Percentiles rank a stretch among this genome's conserved stretches.
Evolutionary conservation across 2,113 vertebrate species (phyloP).

Genomic region (Xenopus borealis): DNA sequence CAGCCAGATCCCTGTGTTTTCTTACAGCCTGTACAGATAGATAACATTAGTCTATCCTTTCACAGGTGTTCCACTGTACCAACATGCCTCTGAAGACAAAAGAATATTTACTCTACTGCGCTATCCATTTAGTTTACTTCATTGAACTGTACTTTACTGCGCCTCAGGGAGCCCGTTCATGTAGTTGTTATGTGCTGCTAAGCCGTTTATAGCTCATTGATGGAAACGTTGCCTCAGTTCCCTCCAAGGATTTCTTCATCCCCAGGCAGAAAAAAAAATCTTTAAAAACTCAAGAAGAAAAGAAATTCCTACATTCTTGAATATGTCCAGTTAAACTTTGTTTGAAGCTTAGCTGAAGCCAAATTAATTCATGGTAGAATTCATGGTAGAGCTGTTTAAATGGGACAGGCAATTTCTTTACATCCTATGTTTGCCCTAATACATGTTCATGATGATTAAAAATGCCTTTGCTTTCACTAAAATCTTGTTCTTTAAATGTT

Average conservation of each 20-base stretch:
- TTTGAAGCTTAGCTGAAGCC: neutral
- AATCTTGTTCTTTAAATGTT: no score
- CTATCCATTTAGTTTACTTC: neutral
- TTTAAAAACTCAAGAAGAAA: neutral
- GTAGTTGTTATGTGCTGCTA: slow-evolving; percentile 10
- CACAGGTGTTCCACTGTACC: no score
- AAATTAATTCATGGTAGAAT: neutral
- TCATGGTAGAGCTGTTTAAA: neutral
- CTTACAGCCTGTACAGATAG: no score
- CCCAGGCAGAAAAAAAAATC: neutral
- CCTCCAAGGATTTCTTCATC: slow-evolving; percentile 4
- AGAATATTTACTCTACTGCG: no score
- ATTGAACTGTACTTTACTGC: slow-evolving; percentile 14
- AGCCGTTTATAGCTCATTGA: slow-evolving; percentile 25
- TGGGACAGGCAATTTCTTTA: neutral
- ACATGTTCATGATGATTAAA: no score
- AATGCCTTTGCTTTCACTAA: no score
- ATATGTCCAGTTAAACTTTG: slow-evolving; percentile 7
- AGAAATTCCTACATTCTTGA: slow-evolving; percentile 6
- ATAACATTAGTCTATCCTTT: no score
- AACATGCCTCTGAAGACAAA: no score
- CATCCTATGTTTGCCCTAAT: no score
- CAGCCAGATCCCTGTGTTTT: no score
- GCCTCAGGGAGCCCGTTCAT: slow-evolving; percentile 9
- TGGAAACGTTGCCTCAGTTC: slow-evolving; percentile 13